Percentiles rank a stretch among this genome's conserved stretches.
Evolutionary conservation across 2,797 vertebrate species (phyloP).

Genomic region (Trachurus trachurus): DNA sequence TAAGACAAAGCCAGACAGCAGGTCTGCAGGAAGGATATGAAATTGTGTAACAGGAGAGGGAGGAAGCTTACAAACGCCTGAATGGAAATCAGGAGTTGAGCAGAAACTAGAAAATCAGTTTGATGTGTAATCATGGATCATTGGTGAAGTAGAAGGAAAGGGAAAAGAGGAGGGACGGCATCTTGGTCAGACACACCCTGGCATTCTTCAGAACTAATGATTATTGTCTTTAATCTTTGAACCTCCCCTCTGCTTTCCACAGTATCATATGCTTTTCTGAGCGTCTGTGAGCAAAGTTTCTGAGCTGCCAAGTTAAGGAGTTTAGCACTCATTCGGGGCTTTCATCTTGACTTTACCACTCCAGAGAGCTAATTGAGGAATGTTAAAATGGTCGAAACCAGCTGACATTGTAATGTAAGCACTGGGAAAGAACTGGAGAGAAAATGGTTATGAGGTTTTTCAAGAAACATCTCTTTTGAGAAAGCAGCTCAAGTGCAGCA

Average conservation of each 20-base stretch:
- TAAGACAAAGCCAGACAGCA: slow-evolving; percentile 23
- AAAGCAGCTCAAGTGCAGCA: slow-evolving; percentile 6
- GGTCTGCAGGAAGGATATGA: slow-evolving; percentile 55
- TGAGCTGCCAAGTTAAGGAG: neutral
- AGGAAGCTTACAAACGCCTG: slow-evolving; percentile 34
- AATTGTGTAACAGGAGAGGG: slow-evolving; percentile 43
- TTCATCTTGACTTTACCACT: slow-evolving; percentile 10
- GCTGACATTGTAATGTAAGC: slow-evolving; percentile 40
- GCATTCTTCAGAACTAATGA: slow-evolving; percentile 52
- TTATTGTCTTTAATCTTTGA: slow-evolving; percentile 56
- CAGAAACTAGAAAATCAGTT: slow-evolving; percentile 35
- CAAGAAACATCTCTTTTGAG: slow-evolving; percentile 22
- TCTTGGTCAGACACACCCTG: slow-evolving; percentile 58
- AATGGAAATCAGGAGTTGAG: slow-evolving; percentile 20
- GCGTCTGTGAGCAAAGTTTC: neutral
- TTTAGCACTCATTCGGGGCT: neutral
- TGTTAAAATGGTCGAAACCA: slow-evolving; percentile 29
- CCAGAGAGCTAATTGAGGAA: slow-evolving; percentile 19
- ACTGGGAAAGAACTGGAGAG: slow-evolving; percentile 17
- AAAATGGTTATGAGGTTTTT: slow-evolving; percentile 39
- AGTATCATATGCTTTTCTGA: slow-evolving; percentile 22
- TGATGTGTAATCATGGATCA: slow-evolving; percentile 20
- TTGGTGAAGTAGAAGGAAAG: slow-evolving; percentile 10
- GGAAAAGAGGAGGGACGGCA: slow-evolving; percentile 12
- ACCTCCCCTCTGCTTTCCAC: slow-evolving; percentile 21